phyloP scores from a whole-genome alignment of 1,140 invertebrate genomes.

The Mamestra configurata region DNA sequence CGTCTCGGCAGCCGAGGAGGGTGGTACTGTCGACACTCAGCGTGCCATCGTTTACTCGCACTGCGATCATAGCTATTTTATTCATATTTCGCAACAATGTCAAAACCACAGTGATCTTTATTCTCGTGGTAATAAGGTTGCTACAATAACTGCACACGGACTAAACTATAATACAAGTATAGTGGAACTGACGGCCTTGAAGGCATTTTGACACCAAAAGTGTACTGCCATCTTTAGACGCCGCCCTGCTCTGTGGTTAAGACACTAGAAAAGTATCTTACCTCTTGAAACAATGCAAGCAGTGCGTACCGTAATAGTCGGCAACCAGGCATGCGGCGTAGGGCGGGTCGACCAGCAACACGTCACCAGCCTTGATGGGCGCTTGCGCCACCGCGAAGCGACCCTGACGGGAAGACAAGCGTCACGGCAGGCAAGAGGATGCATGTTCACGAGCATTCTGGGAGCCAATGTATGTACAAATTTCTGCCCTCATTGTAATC shows the following conservation, averaged over 20 bases:
- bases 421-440: neutral
- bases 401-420: constrained; percentile 63
- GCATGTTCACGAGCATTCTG: neutral
- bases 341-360: constrained; percentile 92
- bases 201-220: too few relatives aligned
- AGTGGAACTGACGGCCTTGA: too few relatives aligned
- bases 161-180: too few relatives aligned
- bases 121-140: too few relatives aligned
- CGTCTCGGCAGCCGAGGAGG: too few relatives aligned
- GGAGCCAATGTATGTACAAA: neutral
- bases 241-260: neutral
- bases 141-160: too few relatives aligned
- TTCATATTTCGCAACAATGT: too few relatives aligned
- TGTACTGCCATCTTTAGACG: neutral
- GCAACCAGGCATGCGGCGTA: constrained; percentile 92
- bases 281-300: constrained; percentile 94
- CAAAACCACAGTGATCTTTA: too few relatives aligned
- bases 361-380: constrained; percentile 90
- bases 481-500: too few relatives aligned
- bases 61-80: too few relatives aligned
- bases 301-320: constrained; percentile 92
- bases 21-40: too few relatives aligned
- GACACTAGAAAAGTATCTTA: constrained; percentile 61
- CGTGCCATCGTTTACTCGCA: too few relatives aligned
- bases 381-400: constrained; percentile 88